Evolutionary conservation across 1,140 invertebrate genomes (phyloP), one percentile per base, ranked within the genome.

Genomic region (Anadara kagoshimensis): DNA sequence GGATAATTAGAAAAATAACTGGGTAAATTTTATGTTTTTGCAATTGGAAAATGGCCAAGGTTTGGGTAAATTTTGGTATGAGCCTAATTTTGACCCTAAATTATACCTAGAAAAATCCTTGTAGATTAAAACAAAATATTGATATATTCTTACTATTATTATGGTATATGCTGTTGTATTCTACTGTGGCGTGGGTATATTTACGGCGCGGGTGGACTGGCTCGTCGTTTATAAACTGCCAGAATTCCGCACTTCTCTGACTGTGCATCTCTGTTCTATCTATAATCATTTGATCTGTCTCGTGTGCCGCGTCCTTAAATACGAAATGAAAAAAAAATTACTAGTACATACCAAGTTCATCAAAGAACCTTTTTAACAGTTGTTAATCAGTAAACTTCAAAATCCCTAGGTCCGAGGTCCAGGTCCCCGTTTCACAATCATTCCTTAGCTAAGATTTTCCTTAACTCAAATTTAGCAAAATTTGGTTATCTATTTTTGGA

Each of bases 151-250:
- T 72, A 85, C 83, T 81, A 73, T 77, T 73, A 57, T 86, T 84
- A 59, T 83, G 78, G 47, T 75, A 84, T 59, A 85, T 79, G 70
- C 83, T 85, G 78, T 86, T 85, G 54, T 84, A 82, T 58, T 84
- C 80, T 16, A 85, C 65, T 8, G 78, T 80, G 20, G 82, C 78
- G 43, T 69, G 62, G 47, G 70, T 70, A 71, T 74, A 75, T 20
- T 67, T 45, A 24, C 75, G 57, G 4, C 70, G 22, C 41, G 67
- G 69, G 11, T 53, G 62, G 26, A 51, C 51, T 29, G 64, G 66
- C 16, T 79, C 69, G 26, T 73, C 65, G 54, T 61, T 59, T 14
- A 67, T 62, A 16, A 78, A 44, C 43, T 78, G 75, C 64, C 69
- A 69, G 53, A 78, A 73, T 10, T 80, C 73, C 0, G 67, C 22